These are phyloP conservation scores for Grus americana DNA, from an alignment of 2,113 vertebrate species.

Conservation along the genomic window DNA sequence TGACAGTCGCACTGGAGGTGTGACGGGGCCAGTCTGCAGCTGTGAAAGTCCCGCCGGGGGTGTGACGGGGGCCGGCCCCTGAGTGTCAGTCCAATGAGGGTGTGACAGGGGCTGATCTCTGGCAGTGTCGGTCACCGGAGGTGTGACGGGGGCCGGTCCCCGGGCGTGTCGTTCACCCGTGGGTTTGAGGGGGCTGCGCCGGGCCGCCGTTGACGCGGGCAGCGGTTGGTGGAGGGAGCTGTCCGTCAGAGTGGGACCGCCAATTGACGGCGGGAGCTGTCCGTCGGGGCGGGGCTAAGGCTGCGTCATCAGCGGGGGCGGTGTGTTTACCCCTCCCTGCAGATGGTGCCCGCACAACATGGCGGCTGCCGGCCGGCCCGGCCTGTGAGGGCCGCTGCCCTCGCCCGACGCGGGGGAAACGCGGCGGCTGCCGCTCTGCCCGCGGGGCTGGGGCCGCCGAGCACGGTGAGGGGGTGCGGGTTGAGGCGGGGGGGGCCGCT, in stretches of 20 bases:
- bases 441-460: not conserved
- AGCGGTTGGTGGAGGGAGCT: not conserved
- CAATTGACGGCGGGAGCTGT: not conserved
- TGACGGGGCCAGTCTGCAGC: not conserved
- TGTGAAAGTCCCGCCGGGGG: not conserved
- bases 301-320: not conserved
- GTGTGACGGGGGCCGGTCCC: not conserved
- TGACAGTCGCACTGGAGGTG: not conserved
- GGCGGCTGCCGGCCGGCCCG: accelerated
- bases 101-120: not conserved
- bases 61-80: too few species aligned
- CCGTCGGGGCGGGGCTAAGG: not conserved
- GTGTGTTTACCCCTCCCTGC: accelerated
- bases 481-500: not conserved
- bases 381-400: accelerated
- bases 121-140: not conserved
- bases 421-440: not conserved
- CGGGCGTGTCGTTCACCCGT: too few species aligned
- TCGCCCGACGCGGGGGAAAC: not conserved
- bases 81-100: too few species aligned
- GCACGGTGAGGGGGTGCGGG: not conserved
- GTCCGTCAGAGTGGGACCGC: not conserved
- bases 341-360: not conserved
- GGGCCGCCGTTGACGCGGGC: too few species aligned
- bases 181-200: too few species aligned